Evolutionary conservation across 2,797 vertebrate species (phyloP).

Genomic region (Gymnopithys bicolor): DNA sequence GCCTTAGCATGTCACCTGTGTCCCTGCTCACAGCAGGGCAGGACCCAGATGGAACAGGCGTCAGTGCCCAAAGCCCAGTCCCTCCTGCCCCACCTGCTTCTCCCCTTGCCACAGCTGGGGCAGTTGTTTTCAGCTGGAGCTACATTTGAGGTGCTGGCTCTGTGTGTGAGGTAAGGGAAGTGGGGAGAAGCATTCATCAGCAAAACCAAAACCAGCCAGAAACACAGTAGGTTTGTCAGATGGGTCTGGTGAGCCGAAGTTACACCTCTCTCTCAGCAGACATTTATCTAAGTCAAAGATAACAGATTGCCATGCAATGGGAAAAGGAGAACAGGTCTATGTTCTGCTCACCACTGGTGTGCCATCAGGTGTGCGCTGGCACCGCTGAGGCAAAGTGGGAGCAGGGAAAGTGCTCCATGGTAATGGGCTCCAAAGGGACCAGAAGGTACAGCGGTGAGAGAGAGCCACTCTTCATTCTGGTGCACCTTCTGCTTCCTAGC

Average conservation of each 20-base stretch:
- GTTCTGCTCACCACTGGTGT: neutral
- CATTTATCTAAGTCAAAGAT: slow-evolving; percentile 22
- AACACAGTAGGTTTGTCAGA: neutral
- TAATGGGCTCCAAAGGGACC: neutral
- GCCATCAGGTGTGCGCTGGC: neutral
- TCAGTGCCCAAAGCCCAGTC: rapidly evolving
- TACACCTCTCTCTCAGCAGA: neutral
- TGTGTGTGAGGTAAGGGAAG: neutral
- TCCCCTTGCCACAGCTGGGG: neutral
- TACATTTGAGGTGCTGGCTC: neutral
- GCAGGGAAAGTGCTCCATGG: neutral
- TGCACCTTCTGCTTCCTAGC: neutral
- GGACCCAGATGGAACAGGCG: neutral
- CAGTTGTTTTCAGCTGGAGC: neutral
- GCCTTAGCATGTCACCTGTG: neutral
- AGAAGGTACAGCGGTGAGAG: rapidly evolving
- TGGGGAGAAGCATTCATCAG: neutral
- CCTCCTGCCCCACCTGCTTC: neutral
- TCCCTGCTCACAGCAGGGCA: neutral
- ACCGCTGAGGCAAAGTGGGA: neutral
- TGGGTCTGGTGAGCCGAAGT: neutral
- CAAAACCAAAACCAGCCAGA: neutral
- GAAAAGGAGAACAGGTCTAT: neutral
- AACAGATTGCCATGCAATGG: neutral
- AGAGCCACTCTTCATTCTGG: neutral